Percentiles rank a stretch among this genome's conserved stretches.
phyloP scores from a whole-genome alignment of 2,888 invertebrate genomes.

The Amblyjoppa proteus region DNA sequence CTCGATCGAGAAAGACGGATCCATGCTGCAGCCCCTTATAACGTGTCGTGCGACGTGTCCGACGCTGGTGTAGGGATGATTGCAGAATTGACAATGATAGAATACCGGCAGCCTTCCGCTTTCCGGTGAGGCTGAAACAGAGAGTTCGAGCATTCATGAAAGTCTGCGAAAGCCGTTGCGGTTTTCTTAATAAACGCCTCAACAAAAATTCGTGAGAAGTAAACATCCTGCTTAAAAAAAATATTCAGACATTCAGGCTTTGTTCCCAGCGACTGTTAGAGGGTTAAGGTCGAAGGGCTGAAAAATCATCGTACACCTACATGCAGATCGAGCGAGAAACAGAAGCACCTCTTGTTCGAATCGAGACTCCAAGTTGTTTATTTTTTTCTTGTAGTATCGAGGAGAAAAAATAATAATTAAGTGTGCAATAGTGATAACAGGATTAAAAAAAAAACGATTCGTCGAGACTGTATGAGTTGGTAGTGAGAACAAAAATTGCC shows the following conservation, averaged over 20 bases:
- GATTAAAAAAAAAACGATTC: background rate
- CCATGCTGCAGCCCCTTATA: conserved; percentile 37
- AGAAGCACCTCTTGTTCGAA: background rate
- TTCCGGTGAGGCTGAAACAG: conserved; percentile 69
- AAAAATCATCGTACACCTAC: background rate
- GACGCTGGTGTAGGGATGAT: conserved; percentile 27
- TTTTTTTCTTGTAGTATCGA: background rate
- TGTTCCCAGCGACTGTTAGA: background rate
- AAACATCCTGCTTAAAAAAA: background rate
- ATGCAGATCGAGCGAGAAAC: background rate
- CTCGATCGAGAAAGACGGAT: conserved; percentile 69
- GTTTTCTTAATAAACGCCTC: conserved; percentile 1
- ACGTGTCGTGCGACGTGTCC: conserved; percentile 26
- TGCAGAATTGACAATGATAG: conserved; percentile 41
- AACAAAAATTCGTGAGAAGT: background rate
- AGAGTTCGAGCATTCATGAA: conserved; percentile 36
- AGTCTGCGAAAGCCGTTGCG: background rate
- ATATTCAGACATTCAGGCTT: background rate
- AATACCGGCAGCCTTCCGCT: conserved; percentile 1
- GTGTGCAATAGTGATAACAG: background rate
- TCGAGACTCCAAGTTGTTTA: background rate
- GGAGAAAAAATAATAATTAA: background rate
- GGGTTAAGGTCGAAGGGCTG: background rate
- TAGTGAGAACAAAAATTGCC: background rate
- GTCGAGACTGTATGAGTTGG: background rate